Base-by-base conservation (phyloP, 1,140 invertebrate genomes). In the Copidosoma floridanum region DNA sequence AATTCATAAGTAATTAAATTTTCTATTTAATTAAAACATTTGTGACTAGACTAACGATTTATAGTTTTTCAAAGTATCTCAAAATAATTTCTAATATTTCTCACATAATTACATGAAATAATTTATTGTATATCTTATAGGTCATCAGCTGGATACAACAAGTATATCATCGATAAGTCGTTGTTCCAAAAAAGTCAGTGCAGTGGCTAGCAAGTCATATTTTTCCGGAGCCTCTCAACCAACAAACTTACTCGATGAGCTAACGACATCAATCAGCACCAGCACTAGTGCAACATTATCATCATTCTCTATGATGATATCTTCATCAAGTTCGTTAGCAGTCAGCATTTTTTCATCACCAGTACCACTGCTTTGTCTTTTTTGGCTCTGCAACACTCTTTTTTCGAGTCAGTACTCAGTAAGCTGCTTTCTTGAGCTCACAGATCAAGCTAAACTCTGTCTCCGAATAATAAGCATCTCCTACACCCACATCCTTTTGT, bases 321-420 rank as follows among this genome's bases (percentile, higher is more conserved):
- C 14, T 10, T 10, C 16, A 40, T 44, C 14, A 8, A n/a, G 11
- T 6, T 21, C 38, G 14, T 55, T 51, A 27, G 59, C 51, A n/a
- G 29, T 50, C 16, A 43, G 46, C 18, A 38, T 50, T 27, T 20
- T 37, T n/a, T 41, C 64, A 4, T 48, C 54, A 11, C 52, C 65
- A 46, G 38, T 69, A 54, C 57, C 68, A 11, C 57, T 69, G 16
- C 52, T 74, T 40, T 71, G 61, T 58, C 54, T 71, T 1, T 61
- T 68, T 23, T 67, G 65, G 57, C 41, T 66, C 35, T 70, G 66
- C 63, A 62, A 54, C 16, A 47, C 47, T 12, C 26, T 70, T 12
- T 51, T 70, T 24, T 52, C 61, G 7, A 43, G 50, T 38, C 50
- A 59, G 37, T 38, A 38, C 27, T 35, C 48, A 41, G 24, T 48